These are phyloP conservation scores for Haliclona indistincta DNA, from an alignment of 37 sponge, comb jelly and placozoan species.

Conservation along the genomic window DNA sequence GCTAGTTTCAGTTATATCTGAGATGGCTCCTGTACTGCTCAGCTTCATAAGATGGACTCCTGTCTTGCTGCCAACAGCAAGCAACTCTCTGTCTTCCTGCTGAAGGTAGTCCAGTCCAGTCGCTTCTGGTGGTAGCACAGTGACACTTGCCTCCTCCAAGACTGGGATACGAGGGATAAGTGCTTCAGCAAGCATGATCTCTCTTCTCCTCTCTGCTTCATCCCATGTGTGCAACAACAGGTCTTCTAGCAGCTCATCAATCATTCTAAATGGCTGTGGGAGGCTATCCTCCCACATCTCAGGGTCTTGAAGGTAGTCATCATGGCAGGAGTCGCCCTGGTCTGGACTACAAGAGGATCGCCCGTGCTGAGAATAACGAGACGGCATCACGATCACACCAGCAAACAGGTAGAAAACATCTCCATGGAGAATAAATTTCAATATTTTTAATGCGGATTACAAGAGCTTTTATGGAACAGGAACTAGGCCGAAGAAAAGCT, in stretches of 20 bases:
- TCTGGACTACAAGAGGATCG: too few relatives aligned
- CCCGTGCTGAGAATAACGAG: too few relatives aligned
- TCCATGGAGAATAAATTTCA: slow-evolving; percentile 2
- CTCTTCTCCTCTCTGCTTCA: slow-evolving; percentile 3
- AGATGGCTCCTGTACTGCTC: too few relatives aligned
- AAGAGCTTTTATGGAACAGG: too few relatives aligned
- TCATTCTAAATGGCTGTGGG: slow-evolving; percentile 72
- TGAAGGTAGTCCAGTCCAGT: background rate
- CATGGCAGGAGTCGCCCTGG: too few relatives aligned
- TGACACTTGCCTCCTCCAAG: background rate
- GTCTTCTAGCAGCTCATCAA: slow-evolving; percentile 54
- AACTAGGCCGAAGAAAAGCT: too few relatives aligned
- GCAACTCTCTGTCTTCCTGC: slow-evolving; percentile 8
- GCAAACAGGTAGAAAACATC: background rate
- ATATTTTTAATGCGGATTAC: too few relatives aligned
- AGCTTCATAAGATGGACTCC: too few relatives aligned
- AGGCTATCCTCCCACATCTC: slow-evolving; percentile 55
- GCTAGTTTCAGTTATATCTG: too few relatives aligned
- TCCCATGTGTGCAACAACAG: slow-evolving; percentile 41
- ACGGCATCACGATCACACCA: too few relatives aligned
- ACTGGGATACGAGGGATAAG: slow-evolving; percentile 10
- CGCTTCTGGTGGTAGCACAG: background rate
- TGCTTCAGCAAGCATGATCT: slow-evolving; percentile 22
- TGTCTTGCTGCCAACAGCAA: slow-evolving; percentile 43
- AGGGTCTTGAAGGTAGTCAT: slow-evolving; percentile 66